Base-by-base conservation (phyloP, 2,113 vertebrate genomes). In the Lophotis ruficrista region DNA sequence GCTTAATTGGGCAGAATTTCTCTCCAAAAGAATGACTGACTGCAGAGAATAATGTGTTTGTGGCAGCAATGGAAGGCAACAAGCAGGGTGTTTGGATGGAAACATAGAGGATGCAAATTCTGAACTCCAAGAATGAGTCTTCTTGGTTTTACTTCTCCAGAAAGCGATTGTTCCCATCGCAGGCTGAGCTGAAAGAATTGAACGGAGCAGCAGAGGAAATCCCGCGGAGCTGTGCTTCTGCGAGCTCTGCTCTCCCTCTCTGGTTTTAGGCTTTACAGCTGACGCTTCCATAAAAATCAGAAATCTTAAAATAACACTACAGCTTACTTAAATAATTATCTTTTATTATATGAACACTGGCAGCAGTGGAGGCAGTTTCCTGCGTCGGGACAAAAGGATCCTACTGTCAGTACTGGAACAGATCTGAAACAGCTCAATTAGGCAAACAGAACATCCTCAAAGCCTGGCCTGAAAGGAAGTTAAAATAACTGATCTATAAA, bases 401-500 rank as follows among this genome's bases (percentile, higher is more conserved):
- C 78, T 51, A 66, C 76, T 94, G 89, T 90, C 91, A 82, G 66
- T 76, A 7, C 83, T 93, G 95, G 89, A 94, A 89, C 65, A 57
- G 90, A 72, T 61, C 80, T 91, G 35, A 89, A 89, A 12, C 58
- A 65, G 78, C 95, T 92, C 94, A 92, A 94, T 95, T 95, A 94
- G 94, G 77, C 92, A 96, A 94, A 89, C 83, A 90, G 20, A 90
- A 92, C 87, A 76, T 85, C 83, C 94, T 85, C 91, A 23, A 75
- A 87, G 92, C 50, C 24, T 84, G 89, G 83, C 77, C 73, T 70
- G 94, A 72, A 94, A 96, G 60, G 69, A 87, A 82, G 70, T 17
- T 83, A 89, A 87, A 97, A 87, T 76, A 96, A 93, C 86, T 43
- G 73, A 93, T 96, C 89, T 96, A 96, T 95, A 95, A 95, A 95